Evolutionary conservation across 2,797 vertebrate species (phyloP), one percentile per base, ranked within the genome.

Genomic region (Fundulus diaphanus): DNA sequence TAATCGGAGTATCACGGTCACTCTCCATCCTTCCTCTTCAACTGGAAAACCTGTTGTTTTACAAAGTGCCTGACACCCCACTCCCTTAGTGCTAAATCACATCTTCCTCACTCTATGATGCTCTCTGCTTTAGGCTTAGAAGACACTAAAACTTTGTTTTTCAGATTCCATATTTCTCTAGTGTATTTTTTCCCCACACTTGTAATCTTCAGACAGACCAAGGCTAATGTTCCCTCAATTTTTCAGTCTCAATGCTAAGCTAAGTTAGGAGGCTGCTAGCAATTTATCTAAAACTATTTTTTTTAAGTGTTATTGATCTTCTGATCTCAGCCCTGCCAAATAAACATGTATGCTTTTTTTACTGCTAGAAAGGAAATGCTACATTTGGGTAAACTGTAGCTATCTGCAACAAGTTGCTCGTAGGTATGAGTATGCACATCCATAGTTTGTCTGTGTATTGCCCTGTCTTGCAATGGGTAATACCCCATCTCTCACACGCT

Each of bases 1-100:
- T 65, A 78, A 70, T 87, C 85, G 82, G 78, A 84, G 78, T 82
- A 88, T 77, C 79, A 79, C 68, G 78, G 77, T 77, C 82, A n/a
- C 74, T 85, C 71, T 78, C 77, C 54, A 80, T 87, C 82, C 79
- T 77, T 78, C 51, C 70, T 84, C 77, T 87, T 35, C 49, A 67
- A 68, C 56, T 75, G 63, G 74, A 68, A 82, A 78, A 72, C 44
- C 74, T 35, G 73, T 81, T 69, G 76, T 76, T 81, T 70, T 61
- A 73, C 79, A 70, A 81, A 83, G 65, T 57, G 56, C 66, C 78
- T 80, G 74, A 83, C 77, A 78, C 78, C 67, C 71, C n/a, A 37
- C 74, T 72, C 73, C 71, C 73, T 37, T 76, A 35, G 20, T 52
- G 70, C 79, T 82, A 65, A 84, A 83, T 78, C 73, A 69, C 51